phyloP scores from a whole-genome alignment of 1,140 invertebrate genomes.

The Nephotettix cincticeps region DNA sequence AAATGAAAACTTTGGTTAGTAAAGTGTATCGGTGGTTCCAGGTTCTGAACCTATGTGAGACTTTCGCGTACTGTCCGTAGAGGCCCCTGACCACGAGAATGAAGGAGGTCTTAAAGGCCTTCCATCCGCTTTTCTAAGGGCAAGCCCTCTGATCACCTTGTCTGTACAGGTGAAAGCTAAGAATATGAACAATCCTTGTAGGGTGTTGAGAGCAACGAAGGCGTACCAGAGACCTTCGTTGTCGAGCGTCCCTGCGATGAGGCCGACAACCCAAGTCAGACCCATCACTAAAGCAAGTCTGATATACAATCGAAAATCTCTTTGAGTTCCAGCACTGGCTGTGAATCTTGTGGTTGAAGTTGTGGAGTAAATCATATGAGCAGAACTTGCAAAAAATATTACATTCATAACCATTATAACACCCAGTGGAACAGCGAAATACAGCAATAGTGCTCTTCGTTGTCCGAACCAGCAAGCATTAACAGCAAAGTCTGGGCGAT shows the following conservation, averaged over 20 bases:
- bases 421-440: conserved; percentile 55
- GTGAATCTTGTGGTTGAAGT: conserved; percentile 45
- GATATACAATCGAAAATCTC: conserved; percentile 56
- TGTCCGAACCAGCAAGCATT: conserved; percentile 57
- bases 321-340: conserved; percentile 44
- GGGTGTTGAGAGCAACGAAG: conserved; percentile 56
- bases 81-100: conserved; percentile 40
- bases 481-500: conserved; percentile 51
- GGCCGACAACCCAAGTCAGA: conserved; percentile 54
- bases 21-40: conserved; percentile 32
- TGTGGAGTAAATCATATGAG: conserved; percentile 53
- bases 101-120: conserved; percentile 36
- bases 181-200: conserved; percentile 61
- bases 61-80: conserved; percentile 31
- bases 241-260: conserved; percentile 52
- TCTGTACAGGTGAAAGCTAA: conserved; percentile 57
- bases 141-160: conserved; percentile 44
- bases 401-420: conserved; percentile 53
- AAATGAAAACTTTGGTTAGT: conserved; percentile 25
- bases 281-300: conserved; percentile 57
- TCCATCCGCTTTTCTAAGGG: conserved; percentile 24
- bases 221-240: conserved; percentile 51
- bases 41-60: conserved; percentile 34
- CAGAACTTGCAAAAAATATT: conserved; percentile 53
- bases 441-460: conserved; percentile 52